phyloP scores from a whole-genome alignment of 2,113 vertebrate genomes.

The Pipa parva region DNA sequence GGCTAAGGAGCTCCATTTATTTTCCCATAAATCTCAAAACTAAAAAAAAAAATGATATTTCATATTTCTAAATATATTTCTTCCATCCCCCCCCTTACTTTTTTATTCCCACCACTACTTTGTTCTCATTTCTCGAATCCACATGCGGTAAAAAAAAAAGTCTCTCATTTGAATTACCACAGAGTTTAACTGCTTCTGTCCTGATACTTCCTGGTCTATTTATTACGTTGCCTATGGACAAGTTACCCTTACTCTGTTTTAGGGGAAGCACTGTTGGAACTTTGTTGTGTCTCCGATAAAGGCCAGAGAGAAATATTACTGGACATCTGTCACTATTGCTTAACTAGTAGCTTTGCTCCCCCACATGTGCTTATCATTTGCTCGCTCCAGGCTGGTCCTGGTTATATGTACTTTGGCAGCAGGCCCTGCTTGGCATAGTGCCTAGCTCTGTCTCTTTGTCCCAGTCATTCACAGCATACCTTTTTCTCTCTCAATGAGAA shows the following conservation, averaged over 20 bases:
- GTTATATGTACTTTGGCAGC: slow-evolving; percentile 78
- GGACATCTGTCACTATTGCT: slow-evolving; percentile 66
- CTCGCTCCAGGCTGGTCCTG: slow-evolving; percentile 74
- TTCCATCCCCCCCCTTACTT: background rate
- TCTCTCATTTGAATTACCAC: no score
- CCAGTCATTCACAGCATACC: slow-evolving; percentile 74
- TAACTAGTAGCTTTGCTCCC: slow-evolving; percentile 66
- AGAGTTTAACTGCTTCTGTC: no score
- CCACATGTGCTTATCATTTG: slow-evolving; percentile 77
- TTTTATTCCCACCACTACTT: background rate
- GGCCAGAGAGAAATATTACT: slow-evolving; percentile 70
- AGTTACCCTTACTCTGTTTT: no score
- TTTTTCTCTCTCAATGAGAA: slow-evolving; percentile 66
- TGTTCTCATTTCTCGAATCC: no score
- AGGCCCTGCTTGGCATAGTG: slow-evolving; percentile 74
- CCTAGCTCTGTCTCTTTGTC: slow-evolving; percentile 76
- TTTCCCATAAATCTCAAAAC: slow-evolving; percentile 80
- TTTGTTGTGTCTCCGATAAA: slow-evolving; percentile 68
- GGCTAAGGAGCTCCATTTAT: slow-evolving; percentile 65
- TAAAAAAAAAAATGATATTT: no score
- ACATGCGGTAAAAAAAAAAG: no score
- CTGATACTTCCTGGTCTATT: no score
- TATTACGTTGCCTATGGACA: no score
- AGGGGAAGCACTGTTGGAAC: slow-evolving; percentile 50
- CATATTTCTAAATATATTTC: slow-evolving; percentile 26